Percentiles rank a stretch among this genome's conserved stretches.
Conservation (phyloP, 2,888 invertebrate species). For the Vandiemenella viatica region DNA sequence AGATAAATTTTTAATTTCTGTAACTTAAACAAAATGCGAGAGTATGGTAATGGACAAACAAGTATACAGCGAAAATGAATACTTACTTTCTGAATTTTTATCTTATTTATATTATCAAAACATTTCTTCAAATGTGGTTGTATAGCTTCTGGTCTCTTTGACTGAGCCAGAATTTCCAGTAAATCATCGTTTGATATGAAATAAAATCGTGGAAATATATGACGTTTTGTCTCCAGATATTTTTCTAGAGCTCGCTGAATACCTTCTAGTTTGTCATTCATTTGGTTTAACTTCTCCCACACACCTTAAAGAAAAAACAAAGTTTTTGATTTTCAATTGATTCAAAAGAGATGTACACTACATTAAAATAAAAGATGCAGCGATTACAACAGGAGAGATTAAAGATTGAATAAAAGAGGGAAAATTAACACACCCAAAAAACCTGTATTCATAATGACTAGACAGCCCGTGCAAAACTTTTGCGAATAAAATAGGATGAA, state of each 20-base stretch:
- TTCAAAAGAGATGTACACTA: too few species aligned
- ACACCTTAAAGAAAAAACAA: slow-evolving; percentile 29
- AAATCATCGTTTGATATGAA: slow-evolving; percentile 72
- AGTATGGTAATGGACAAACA: too few species aligned
- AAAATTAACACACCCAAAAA: too few species aligned
- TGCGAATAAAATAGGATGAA: too few species aligned
- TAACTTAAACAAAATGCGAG: too few species aligned
- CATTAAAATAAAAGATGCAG: too few species aligned
- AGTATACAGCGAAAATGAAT: slow-evolving; percentile 9
- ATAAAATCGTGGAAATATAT: slow-evolving; percentile 70
- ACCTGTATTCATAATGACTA: too few species aligned
- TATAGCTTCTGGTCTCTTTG: slow-evolving; percentile 65
- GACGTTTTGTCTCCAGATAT: slow-evolving; percentile 79
- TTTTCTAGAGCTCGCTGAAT: slow-evolving; percentile 72
- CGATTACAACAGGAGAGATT: too few species aligned
- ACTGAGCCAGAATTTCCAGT: slow-evolving; percentile 72
- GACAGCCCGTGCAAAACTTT: too few species aligned
- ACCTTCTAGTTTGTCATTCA: slow-evolving; percentile 60
- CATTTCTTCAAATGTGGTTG: slow-evolving; percentile 78
- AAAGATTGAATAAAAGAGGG: too few species aligned
- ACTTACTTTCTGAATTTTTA: slow-evolving; percentile 49
- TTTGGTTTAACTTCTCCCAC: slow-evolving; percentile 48
- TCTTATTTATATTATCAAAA: slow-evolving; percentile 68
- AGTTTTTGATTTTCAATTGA: too few species aligned
- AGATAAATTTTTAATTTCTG: too few species aligned